Percentiles rank a stretch among this genome's conserved stretches.
phyloP scores from a whole-genome alignment of 1,140 invertebrate species.

The Archegozetes longisetosus region DNA sequence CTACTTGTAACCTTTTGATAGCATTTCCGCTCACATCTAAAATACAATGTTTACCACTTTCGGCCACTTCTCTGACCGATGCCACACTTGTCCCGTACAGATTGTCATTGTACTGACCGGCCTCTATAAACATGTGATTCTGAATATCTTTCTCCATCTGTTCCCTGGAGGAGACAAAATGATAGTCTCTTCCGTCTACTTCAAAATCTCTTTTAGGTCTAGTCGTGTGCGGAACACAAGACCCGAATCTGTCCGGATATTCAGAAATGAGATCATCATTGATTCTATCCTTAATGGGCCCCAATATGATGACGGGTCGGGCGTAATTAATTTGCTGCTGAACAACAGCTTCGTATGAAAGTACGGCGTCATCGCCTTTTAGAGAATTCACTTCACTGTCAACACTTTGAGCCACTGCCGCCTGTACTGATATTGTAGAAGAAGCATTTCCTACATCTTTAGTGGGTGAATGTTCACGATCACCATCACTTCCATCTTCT shows the following conservation, averaged over 20 bases:
- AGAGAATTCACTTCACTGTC: constrained; percentile 43
- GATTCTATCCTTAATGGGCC: constrained; percentile 91
- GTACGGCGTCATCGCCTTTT: constrained; percentile 57
- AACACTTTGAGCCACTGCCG: constrained; percentile 39
- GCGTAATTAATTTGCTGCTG: constrained; percentile 53
- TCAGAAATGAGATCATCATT: constrained; percentile 98
- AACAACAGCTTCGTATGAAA: constrained; percentile 91
- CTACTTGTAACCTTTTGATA: constrained; percentile 93
- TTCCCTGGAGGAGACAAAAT: constrained; percentile 90
- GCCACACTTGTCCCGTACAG: constrained; percentile 96
- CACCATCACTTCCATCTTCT: constrained; percentile 93
- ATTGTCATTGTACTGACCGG: constrained; percentile 98
- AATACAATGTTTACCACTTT: constrained; percentile 98
- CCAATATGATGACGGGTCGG: constrained; percentile 91
- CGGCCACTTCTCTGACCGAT: constrained; percentile 86
- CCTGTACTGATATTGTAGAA: constrained; percentile 1
- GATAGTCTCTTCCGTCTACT: constrained; percentile 92
- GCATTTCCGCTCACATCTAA: constrained; percentile 98
- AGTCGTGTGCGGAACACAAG: constrained; percentile 98
- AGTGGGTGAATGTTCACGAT: constrained; percentile 35
- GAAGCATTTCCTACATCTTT: constrained; percentile 2
- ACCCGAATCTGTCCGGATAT: constrained; percentile 95
- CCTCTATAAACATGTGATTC: constrained; percentile 98
- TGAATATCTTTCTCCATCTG: constrained; percentile 99
- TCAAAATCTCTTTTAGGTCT: constrained; percentile 86